Base-by-base conservation (phyloP, 2,888 invertebrate genomes). In the Coleophora deauratella region DNA sequence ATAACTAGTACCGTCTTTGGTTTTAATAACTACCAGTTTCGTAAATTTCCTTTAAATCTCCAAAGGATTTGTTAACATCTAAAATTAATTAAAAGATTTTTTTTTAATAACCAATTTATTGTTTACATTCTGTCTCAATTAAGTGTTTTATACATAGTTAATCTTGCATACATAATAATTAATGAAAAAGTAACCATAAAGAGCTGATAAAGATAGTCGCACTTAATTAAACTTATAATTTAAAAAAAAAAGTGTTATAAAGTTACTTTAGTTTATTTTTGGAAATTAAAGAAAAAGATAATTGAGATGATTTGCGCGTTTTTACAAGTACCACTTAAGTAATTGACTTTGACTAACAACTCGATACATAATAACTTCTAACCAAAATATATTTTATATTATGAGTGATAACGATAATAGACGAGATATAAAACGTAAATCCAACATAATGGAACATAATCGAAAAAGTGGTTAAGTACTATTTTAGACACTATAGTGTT, bases 101-200 rank as follows among this genome's bases (percentile, higher is more conserved):
- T 59, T 40, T 74, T 75, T 77, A 79, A 79, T 77, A 80, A 62
- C 72, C 60, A 66, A 65, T 81, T 80, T 80, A 80, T 77, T 81
- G 73, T 76, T 80, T 76, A 72, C 64, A 72, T 61, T n/a, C 21
- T 21, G 21, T 21, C 21, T 21, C 21, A 21, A 21, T 61, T 49
- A 69, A 70, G 67, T 66, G 55, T 67, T 62, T 52, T 43, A 55
- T 56, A 45, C 49, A 50, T 54, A 55, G 61, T 52, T 54, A 58
- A 58, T 50, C 48, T 59, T 54, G 51, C 43, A 54, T 62, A 61
- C 54, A 58, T 49, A 42, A 49, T 42, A 53, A 42, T 49, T 51
- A 49, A 44, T 42, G 47, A 46, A 42, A 40, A 45, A 47, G 45
- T 52, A 35, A 9, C 34, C n/a, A n/a, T n/a, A n/a, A n/a, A n/a